Base-by-base conservation (phyloP, 2,888 invertebrate genomes). In the Notocelia uddmanniana region DNA sequence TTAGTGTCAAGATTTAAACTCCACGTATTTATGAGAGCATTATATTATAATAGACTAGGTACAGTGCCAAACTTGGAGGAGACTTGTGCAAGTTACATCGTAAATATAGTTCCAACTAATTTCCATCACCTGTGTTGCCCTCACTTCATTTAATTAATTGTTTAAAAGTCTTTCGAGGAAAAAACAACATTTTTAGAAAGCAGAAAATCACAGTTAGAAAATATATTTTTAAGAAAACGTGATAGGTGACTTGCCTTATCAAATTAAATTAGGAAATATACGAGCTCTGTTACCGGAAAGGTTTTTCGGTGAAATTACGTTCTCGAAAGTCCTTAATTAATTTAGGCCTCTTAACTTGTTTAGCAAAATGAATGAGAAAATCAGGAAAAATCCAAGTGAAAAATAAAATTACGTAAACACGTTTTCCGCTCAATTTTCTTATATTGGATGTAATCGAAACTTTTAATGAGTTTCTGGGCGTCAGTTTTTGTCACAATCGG, bases 91-190 rank as follows among this genome's bases (percentile, higher is more conserved):
- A 88, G 81, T 87, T 85, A 77, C n/a, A 73, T 71, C 81, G 80
- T 87, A 85, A 88, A 88, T 86, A 85, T 73, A 75, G 78, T 78
- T 76, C 79, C 73, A 70, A 81, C 83, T 82, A 82, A 82, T 83
- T 81, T 80, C 76, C 77, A 76, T 80, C 84, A 85, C 84, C 83
- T 85, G 83, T 71, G 80, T 77, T 75, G 68, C 74, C 50, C 21
- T 41, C 52, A 41, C 52, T 67, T 72, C 45, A 60, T 71, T 60
- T 60, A 55, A 55, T 67, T 60, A 71, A 72, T 72, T 72, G 67
- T 48, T 45, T 15, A 45, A 55, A 37, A 55, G 45, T 15, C 34
- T 54, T 11, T 8, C 50, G 21, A 37, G 41, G 54, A 21, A 26
- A 26, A 34, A 63, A 71, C 54, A 18, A 71, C 52, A 52, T 59